phyloP scores from a whole-genome alignment of 2,888 invertebrate genomes.

The Pristionchus mayeri region DNA sequence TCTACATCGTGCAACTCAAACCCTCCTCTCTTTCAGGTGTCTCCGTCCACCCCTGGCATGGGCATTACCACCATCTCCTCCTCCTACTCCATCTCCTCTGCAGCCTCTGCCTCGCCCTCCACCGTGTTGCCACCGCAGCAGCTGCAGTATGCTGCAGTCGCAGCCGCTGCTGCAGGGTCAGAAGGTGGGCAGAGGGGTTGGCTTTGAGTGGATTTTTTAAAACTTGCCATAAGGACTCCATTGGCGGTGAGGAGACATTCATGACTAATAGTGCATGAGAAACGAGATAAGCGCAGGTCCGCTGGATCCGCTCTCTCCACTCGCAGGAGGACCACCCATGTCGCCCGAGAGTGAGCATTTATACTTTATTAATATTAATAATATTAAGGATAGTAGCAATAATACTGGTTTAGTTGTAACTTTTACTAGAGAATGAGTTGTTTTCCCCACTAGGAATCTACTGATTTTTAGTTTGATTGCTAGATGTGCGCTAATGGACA shows the following conservation, averaged over 20 bases:
- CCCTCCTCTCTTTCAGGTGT: no score
- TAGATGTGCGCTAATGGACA: no score
- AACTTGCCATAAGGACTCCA: no score
- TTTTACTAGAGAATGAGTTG: no score
- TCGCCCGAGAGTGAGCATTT: background rate
- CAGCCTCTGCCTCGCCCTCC: slow-evolving; percentile 41
- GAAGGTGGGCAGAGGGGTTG: background rate
- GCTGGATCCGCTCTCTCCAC: background rate
- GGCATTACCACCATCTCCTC: slow-evolving; percentile 54
- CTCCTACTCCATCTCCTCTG: slow-evolving; percentile 51
- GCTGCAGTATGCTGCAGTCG: background rate
- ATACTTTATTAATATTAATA: no score
- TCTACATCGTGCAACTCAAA: no score
- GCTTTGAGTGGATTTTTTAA: background rate
- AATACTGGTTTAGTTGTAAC: no score
- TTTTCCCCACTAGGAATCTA: background rate
- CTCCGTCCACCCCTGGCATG: slow-evolving; percentile 37
- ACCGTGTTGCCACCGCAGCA: slow-evolving; percentile 19
- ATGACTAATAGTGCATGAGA: no score
- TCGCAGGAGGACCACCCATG: background rate
- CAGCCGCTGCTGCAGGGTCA: background rate
- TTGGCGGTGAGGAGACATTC: no score
- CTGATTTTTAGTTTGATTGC: no score
- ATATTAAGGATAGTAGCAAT: no score
- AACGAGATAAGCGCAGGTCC: no score